A percentile compares a stretch with the other conserved stretches of the same genome.
Evolutionary conservation across 2,888 invertebrate species (phyloP).

Genomic region (Drosophila stalkeri): DNA sequence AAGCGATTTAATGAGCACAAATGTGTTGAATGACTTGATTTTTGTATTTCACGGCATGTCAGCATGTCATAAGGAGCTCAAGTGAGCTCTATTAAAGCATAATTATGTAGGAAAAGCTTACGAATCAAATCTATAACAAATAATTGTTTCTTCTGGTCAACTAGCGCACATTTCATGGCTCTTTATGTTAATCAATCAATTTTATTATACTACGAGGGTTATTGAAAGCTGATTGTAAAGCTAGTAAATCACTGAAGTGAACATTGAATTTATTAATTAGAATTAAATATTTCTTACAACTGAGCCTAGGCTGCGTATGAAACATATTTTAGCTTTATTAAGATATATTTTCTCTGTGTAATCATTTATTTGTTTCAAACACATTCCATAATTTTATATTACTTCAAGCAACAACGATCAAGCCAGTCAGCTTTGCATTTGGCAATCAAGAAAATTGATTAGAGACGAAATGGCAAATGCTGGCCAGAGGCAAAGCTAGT

Average conservation of each 20-base stretch:
- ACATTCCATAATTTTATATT: background rate
- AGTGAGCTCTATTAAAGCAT: slow-evolving; percentile 33
- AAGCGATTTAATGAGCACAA: slow-evolving; percentile 61
- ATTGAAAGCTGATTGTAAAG: too few species aligned
- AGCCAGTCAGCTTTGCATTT: slow-evolving; percentile 49
- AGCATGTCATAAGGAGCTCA: slow-evolving; percentile 11
- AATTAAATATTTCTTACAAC: too few species aligned
- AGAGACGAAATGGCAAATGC: slow-evolving; percentile 41
- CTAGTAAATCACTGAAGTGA: too few species aligned
- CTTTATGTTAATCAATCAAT: background rate
- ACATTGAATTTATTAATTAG: too few species aligned
- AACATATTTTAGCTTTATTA: too few species aligned
- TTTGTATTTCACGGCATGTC: slow-evolving; percentile 28
- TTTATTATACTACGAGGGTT: background rate
- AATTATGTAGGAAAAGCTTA: slow-evolving; percentile 9
- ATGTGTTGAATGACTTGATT: slow-evolving; percentile 53
- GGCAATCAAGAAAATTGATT: slow-evolving; percentile 77
- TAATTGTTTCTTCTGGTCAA: slow-evolving; percentile 9
- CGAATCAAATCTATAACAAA: background rate
- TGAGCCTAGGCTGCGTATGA: too few species aligned
- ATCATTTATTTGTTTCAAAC: background rate
- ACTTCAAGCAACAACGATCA: background rate
- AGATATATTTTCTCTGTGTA: too few species aligned
- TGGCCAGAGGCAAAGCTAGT: slow-evolving; percentile 11
- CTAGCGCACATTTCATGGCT: background rate